Evolutionary conservation across 1,140 invertebrate genomes (phyloP).

Genomic region (Drosophila biarmipes): DNA sequence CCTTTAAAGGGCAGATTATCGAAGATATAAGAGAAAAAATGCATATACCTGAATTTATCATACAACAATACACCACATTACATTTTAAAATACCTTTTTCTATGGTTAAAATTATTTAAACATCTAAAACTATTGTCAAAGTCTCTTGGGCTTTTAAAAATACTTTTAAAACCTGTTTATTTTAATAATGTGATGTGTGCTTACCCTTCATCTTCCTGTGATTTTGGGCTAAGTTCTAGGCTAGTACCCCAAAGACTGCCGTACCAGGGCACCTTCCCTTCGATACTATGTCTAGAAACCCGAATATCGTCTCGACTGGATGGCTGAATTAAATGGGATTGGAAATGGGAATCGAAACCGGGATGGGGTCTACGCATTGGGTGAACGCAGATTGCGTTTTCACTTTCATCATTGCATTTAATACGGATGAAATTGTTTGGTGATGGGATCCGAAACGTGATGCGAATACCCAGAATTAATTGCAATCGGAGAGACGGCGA

Average conservation of each 20-base stretch:
- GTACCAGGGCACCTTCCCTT: constrained; percentile 12
- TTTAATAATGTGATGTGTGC: too few species aligned
- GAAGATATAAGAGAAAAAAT: neutral
- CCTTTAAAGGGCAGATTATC: neutral
- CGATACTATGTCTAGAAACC: neutral
- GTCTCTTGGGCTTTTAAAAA: too few species aligned
- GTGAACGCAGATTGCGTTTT: constrained; percentile 54
- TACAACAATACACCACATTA: too few species aligned
- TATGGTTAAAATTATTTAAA: too few species aligned
- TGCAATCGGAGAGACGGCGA: constrained; percentile 54
- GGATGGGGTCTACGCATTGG: neutral
- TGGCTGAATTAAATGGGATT: constrained; percentile 9
- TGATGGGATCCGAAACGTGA: constrained; percentile 77
- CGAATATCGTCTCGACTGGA: constrained; percentile 1
- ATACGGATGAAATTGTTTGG: constrained; percentile 83
- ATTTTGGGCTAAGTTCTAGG: neutral
- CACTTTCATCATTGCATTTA: constrained; percentile 77
- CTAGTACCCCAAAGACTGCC: neutral
- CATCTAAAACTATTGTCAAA: too few species aligned
- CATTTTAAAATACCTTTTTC: too few species aligned
- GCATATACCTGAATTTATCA: too few species aligned
- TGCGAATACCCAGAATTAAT: constrained; percentile 77
- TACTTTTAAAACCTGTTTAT: too few species aligned
- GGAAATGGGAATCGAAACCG: neutral
- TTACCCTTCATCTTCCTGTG: too few species aligned